phyloP scores from a whole-genome alignment of 2,888 invertebrate genomes.

The Drosophila stalkeri region DNA sequence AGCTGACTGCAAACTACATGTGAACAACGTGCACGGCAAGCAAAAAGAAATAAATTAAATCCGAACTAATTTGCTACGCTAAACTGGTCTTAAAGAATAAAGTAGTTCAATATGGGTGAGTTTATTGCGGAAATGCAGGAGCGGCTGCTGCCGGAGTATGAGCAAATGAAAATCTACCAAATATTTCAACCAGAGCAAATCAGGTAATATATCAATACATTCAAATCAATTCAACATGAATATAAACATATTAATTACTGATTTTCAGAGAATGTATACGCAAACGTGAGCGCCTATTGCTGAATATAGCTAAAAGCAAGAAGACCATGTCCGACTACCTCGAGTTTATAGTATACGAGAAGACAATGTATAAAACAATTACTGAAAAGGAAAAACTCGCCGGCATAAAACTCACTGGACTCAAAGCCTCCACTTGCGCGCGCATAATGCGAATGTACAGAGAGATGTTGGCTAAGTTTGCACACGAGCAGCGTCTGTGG shows the following conservation, averaged over 20 bases:
- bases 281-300: slow-evolving; percentile 76
- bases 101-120: slow-evolving; percentile 89
- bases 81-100: background rate
- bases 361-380: slow-evolving; percentile 75
- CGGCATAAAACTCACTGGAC: slow-evolving; percentile 87
- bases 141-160: slow-evolving; percentile 92
- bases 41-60: background rate
- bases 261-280: slow-evolving; percentile 73
- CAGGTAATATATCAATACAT: slow-evolving; percentile 85
- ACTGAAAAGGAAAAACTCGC: slow-evolving; percentile 87
- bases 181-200: slow-evolving; percentile 90
- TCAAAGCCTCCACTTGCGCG: slow-evolving; percentile 89
- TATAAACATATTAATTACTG: background rate
- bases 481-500: slow-evolving; percentile 91
- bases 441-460: slow-evolving; percentile 91
- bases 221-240: background rate
- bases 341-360: slow-evolving; percentile 83
- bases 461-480: slow-evolving; percentile 89
- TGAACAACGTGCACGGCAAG: slow-evolving; percentile 42
- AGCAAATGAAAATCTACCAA: slow-evolving; percentile 90
- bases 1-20: slow-evolving; percentile 31
- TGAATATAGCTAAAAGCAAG: slow-evolving; percentile 76
- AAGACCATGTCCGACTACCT: slow-evolving; percentile 74
- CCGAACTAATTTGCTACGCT: background rate
- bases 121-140: slow-evolving; percentile 92